Evolutionary conservation across 2,888 invertebrate genomes (phyloP), one percentile per base, ranked within the genome.

Genomic region (Clunio marinus): DNA sequence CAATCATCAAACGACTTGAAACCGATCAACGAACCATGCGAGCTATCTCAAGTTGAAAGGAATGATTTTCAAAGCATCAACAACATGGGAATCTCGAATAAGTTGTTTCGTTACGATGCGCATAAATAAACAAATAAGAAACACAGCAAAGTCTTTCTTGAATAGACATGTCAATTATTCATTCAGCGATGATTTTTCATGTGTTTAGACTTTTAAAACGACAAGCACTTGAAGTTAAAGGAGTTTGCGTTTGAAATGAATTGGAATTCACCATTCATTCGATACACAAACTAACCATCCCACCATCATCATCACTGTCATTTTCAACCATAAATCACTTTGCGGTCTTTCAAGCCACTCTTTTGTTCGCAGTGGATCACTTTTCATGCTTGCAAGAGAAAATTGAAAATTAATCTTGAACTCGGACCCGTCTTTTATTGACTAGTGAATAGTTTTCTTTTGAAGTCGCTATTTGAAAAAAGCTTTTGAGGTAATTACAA

Each of bases 251-350:
- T 32, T 32, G 32, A 32, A 8, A 4, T 32, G 32, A 8, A 32
- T n/a, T n/a, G n/a, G n/a, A n/a, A n/a, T n/a, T 32, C 32, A 32
- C 32, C 10, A 10, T 32, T 32, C 10, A 32, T 32, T 4, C 10
- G 10, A 7, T 7, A 32, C 10, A 32, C 10, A 10, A 32, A 32
- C 59, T n/a, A n/a, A 32, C 25, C 59, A 59, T 59, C 58, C n/a
- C n/a, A 59, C 20, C 58, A 60, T 60, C 62, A 25, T 59, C 62
- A 62, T 41, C 22, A 32, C 62, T 32, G 24, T 62, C 32, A 41
- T 62, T n/a, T n/a, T n/a, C n/a, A n/a, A n/a, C n/a, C 62, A 62
- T 62, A 62, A 62, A 62, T 62, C 62, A 62, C 62, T 62, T 59
- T 7, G 22, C 59, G 17, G n/a, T 35, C 27, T 41, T 41, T 15